These are phyloP conservation scores for Dryococelus australis DNA, from an alignment of 2,888 invertebrate species.

Conservation along the genomic window DNA sequence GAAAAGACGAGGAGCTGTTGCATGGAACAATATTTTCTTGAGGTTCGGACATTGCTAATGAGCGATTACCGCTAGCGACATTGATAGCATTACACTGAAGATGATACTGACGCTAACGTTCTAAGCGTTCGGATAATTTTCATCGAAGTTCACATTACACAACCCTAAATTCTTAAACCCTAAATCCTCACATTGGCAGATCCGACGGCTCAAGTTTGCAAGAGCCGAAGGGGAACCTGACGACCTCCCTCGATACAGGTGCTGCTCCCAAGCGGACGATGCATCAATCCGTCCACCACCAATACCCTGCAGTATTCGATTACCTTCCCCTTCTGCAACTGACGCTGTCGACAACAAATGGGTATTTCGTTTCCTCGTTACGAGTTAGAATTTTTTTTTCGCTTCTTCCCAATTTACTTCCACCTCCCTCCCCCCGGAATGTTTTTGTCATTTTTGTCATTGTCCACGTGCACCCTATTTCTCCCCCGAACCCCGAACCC, in stretches of 20 bases:
- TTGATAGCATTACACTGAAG: no score
- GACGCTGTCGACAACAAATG: background rate
- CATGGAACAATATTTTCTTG: no score
- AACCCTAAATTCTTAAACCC: no score
- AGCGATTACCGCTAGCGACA: no score
- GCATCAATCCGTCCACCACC: background rate
- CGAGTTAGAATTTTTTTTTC: background rate
- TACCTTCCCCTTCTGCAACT: slow-evolving; percentile 6
- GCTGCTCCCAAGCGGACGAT: background rate
- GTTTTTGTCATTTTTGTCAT: slow-evolving; percentile 10
- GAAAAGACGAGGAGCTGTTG: no score
- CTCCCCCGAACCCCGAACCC: background rate
- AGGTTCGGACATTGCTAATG: no score
- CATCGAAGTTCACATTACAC: no score
- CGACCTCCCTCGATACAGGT: background rate
- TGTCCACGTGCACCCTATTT: background rate
- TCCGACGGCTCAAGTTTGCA: no score
- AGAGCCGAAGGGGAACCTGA: background rate
- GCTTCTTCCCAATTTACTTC: background rate
- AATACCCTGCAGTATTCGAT: background rate
- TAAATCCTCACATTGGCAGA: no score
- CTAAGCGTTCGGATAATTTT: no score
- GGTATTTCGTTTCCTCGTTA: background rate
- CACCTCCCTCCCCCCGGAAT: background rate
- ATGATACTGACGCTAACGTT: no score